Percentiles rank a stretch among this genome's conserved stretches.
Evolutionary conservation across 2,113 vertebrate species (phyloP).

Genomic region (Spheniscus mendiculus): DNA sequence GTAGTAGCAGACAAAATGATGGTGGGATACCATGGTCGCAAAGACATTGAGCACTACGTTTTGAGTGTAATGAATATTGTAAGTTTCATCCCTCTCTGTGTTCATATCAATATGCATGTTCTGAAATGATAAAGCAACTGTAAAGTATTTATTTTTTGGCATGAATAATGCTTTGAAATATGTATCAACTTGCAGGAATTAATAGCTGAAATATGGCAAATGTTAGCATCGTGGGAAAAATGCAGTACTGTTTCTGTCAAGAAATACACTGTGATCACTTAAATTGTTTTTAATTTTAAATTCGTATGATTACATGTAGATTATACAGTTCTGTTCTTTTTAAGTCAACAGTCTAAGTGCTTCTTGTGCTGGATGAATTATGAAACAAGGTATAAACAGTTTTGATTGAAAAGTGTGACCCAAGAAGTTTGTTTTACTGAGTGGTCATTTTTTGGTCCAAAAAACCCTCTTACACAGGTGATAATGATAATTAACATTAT

Average conservation of each 20-base stretch:
- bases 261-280: background rate
- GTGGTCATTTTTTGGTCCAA: background rate
- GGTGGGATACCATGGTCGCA: slow-evolving; percentile 98
- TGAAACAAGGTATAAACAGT: background rate
- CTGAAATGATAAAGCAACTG: background rate
- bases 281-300: background rate
- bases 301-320: background rate
- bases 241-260: background rate
- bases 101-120: background rate
- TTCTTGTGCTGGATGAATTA: background rate
- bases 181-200: background rate
- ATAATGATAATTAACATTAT: background rate
- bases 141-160: background rate
- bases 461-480: background rate
- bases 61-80: slow-evolving; percentile 99
- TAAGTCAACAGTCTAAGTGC: background rate
- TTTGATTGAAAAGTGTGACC: background rate
- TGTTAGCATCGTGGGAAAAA: background rate
- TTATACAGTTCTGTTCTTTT: background rate
- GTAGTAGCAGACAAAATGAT: slow-evolving; percentile 99
- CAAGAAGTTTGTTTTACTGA: background rate
- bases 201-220: background rate
- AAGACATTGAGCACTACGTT: slow-evolving; percentile 98
- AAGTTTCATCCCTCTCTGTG: slow-evolving; percentile 90
- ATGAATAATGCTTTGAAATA: background rate